Evolutionary conservation across 2,113 vertebrate species (phyloP).

Genomic region (Notarius quadriscutis): DNA sequence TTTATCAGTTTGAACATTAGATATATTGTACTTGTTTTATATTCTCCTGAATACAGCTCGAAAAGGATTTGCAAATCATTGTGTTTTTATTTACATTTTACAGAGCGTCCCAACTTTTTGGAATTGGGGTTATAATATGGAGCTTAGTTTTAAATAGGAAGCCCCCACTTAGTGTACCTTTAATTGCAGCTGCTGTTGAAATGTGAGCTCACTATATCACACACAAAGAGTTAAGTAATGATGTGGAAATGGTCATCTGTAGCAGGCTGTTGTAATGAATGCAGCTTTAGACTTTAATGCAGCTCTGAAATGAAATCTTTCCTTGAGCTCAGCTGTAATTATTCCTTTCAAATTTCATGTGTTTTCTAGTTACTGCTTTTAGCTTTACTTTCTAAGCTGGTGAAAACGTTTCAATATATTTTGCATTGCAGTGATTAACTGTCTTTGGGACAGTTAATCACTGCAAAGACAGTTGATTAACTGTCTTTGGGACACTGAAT

Average conservation of each 20-base stretch:
- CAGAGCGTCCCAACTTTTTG: too few species aligned
- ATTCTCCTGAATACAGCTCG: too few species aligned
- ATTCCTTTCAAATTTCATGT: slow-evolving; percentile 38
- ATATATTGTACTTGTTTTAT: too few species aligned
- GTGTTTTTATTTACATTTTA: too few species aligned
- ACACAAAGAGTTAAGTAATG: slow-evolving; percentile 6
- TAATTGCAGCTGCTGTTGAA: background rate
- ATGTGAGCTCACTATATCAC: background rate
- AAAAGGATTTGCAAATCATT: too few species aligned
- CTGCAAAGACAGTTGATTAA: background rate
- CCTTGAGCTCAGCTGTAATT: slow-evolving; percentile 44
- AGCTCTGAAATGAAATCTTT: slow-evolving; percentile 32
- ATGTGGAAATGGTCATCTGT: slow-evolving; percentile 43
- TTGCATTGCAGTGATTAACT: background rate
- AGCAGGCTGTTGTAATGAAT: slow-evolving; percentile 39
- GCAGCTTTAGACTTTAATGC: slow-evolving; percentile 30
- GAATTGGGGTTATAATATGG: background rate
- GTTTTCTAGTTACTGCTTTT: slow-evolving; percentile 35
- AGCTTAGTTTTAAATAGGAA: slow-evolving; percentile 6
- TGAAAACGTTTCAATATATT: background rate
- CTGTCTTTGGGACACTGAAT: background rate
- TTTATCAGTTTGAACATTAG: too few species aligned
- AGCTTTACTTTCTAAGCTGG: background rate
- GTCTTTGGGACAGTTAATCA: background rate
- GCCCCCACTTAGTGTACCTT: background rate